These are phyloP conservation scores for Limnephilus marmoratus DNA, from an alignment of 2,888 invertebrate genomes.

Conservation along the genomic window DNA sequence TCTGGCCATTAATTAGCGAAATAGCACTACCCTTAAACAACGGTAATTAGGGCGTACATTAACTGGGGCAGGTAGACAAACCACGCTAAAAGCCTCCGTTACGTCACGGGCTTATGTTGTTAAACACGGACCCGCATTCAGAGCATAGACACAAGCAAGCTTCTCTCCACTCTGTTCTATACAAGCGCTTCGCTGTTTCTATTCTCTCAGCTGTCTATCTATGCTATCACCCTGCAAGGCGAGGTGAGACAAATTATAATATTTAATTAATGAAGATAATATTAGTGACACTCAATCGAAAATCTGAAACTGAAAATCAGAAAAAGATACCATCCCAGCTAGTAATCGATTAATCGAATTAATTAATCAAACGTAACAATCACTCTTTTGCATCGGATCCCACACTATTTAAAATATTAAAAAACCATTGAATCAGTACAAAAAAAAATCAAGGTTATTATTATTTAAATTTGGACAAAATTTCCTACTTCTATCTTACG, in stretches of 20 bases:
- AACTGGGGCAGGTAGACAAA: constrained; percentile 1
- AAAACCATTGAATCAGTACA: too few species aligned
- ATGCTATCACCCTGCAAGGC: neutral
- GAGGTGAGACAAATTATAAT: neutral
- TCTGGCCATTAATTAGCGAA: constrained; percentile 9
- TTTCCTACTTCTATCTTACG: too few species aligned
- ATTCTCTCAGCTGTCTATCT: neutral
- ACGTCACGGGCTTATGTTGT: constrained; percentile 39
- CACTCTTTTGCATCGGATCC: too few species aligned
- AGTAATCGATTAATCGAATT: too few species aligned
- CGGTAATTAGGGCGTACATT: constrained; percentile 34
- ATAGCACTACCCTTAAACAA: constrained; percentile 9
- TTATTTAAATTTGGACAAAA: too few species aligned
- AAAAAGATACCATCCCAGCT: too few species aligned
- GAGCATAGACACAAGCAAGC: neutral
- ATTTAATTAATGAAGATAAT: too few species aligned
- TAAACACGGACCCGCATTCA: constrained; percentile 20
- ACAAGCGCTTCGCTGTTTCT: neutral
- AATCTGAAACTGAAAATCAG: too few species aligned
- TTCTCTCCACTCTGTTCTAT: neutral
- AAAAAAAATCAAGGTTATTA: too few species aligned
- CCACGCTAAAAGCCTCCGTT: constrained; percentile 31
- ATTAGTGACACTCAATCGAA: too few species aligned
- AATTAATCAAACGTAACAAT: too few species aligned
- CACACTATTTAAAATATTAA: too few species aligned